Evolutionary conservation across 2,888 invertebrate species (phyloP), one percentile per base, ranked within the genome.

Genomic region (Trachelus iudaicus): DNA sequence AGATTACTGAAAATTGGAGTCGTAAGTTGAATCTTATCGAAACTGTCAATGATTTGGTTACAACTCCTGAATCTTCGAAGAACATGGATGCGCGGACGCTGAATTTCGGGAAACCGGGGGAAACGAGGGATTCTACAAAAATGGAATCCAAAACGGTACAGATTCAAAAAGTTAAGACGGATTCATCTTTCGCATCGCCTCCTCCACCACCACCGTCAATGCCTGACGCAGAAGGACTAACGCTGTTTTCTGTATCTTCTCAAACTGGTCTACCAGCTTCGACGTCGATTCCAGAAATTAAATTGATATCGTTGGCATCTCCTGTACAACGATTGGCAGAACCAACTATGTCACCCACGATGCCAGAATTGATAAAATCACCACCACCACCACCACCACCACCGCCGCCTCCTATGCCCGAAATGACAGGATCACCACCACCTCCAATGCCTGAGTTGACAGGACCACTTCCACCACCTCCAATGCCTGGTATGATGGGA

Each of bases 331-430:
- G 79, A 23, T 76, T 80, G 40, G 80, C 75, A 13, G 9, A 69
- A n/a, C 15, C 40, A 40, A 6, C 40, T 40, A 30, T 69, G 30
- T 69, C 69, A 33, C 23, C 73, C 68, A 31, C 68, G 69, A 68
- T 78, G 75, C 68, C 75, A 76, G 79, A 33, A 75, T 37, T n/a
- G 2, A 9, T 11, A 35, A 31, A 35, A 15, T 31, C 86, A 86
- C 30, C 86, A 85, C 81, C 90, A 1, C 85, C 91, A 73, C 85
- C 91, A 73, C 90, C 92, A 34, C 90, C 91, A 4, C 92, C 92
- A 34, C 88, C 90, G n/a, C 87, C 89, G 9, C 93, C 93, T 0
- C 92, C 92, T 0, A 90, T 91, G 81, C 87, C 90, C 0, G 91
- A 86, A 77, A 87, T 84, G 73, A 82, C 75, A 79, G 86, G 80